Evolutionary conservation across 2,797 vertebrate species (phyloP).

Genomic region (Novumbra hubbsi): DNA sequence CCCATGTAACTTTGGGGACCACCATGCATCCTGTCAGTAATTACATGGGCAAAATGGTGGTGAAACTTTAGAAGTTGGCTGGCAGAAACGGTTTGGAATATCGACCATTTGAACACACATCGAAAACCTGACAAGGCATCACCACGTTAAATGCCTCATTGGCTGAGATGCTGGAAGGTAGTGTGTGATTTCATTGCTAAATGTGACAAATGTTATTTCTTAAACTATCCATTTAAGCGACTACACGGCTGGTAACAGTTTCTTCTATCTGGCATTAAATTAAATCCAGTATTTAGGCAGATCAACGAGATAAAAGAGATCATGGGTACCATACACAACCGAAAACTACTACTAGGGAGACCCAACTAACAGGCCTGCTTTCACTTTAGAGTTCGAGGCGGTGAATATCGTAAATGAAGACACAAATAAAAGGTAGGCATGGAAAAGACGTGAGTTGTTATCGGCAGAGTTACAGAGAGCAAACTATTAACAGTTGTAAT

Average conservation of each 20-base stretch:
- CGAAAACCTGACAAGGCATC: not conserved
- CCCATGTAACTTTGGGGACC: slow-evolving; percentile 4
- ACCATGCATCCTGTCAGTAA: not conserved
- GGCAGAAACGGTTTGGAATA: not conserved
- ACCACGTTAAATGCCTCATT: not conserved
- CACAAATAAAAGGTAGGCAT: not conserved
- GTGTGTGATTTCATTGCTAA: not conserved
- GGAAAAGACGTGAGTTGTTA: not conserved
- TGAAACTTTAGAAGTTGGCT: not conserved
- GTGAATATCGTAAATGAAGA: too few species aligned
- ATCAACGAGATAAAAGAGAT: too few species aligned
- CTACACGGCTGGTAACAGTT: not conserved
- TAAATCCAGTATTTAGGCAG: not conserved
- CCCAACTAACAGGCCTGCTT: too few species aligned
- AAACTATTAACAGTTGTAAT: not conserved
- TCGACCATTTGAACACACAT: not conserved
- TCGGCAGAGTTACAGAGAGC: not conserved
- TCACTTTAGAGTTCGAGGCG: too few species aligned
- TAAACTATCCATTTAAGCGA: not conserved
- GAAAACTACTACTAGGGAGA: too few species aligned
- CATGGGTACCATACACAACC: too few species aligned
- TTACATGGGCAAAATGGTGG: not conserved
- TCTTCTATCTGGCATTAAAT: not conserved
- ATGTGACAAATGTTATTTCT: not conserved
- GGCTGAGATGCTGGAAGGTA: not conserved